These are phyloP conservation scores for Danio tinwini DNA, from an alignment of 2,797 vertebrate genomes.

Conservation along the genomic window DNA sequence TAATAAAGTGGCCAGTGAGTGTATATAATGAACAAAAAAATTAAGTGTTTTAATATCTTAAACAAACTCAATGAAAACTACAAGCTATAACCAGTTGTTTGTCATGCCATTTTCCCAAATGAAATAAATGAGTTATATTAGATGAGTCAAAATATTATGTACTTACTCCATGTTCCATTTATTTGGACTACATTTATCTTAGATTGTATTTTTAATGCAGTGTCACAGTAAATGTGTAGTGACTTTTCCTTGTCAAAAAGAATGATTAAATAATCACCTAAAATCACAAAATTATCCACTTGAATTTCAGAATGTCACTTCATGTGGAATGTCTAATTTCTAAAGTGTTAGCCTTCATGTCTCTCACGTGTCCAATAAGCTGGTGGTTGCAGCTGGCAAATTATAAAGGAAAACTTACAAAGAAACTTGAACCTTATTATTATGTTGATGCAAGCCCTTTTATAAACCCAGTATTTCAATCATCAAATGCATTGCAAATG, in stretches of 20 bases:
- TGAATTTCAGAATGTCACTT: constrained; percentile 59
- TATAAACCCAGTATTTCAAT: constrained; percentile 57
- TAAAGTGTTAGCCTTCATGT: constrained; percentile 60
- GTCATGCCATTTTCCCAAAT: neutral
- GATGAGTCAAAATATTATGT: constrained; percentile 44
- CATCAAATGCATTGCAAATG: constrained; percentile 54
- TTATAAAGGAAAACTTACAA: constrained; percentile 50
- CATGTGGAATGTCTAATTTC: constrained; percentile 67
- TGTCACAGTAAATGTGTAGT: neutral
- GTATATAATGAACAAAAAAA: too few relatives aligned
- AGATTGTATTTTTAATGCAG: neutral
- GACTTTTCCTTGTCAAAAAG: constrained; percentile 33
- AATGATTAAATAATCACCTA: constrained; percentile 50
- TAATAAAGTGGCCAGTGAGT: too few relatives aligned
- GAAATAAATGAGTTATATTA: constrained; percentile 25
- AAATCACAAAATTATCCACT: neutral
- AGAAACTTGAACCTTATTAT: constrained; percentile 52
- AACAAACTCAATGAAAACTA: neutral
- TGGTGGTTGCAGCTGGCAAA: constrained; percentile 60
- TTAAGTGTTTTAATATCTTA: neutral
- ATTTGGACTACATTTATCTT: constrained; percentile 5
- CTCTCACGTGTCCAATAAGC: constrained; percentile 61
- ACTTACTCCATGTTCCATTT: constrained; percentile 24
- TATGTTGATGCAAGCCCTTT: constrained; percentile 50
- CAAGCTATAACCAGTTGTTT: neutral